Conservation (phyloP, 2,797 vertebrate species). For the Amblyraja radiata region DNA sequence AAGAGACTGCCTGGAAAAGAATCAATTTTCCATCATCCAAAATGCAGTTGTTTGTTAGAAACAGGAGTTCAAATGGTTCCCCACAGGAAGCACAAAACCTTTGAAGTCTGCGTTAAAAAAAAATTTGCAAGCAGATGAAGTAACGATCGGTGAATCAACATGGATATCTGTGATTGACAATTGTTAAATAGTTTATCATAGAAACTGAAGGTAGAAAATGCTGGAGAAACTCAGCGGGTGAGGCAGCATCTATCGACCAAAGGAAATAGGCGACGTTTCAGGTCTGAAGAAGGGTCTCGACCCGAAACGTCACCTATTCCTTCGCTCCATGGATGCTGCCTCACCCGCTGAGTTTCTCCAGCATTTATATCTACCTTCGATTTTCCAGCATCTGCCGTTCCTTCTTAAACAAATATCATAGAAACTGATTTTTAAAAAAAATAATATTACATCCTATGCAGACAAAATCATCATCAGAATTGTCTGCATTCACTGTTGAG, state of each 20-base stretch:
- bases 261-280: no score
- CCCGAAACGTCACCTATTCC: no score
- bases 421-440: background rate
- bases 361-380: no score
- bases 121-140: no score
- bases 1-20: no score
- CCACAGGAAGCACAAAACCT: background rate
- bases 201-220: background rate
- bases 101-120: background rate
- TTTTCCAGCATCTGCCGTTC: no score
- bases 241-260: no score
- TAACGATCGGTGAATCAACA: background rate
- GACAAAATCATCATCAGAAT: background rate
- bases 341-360: no score
- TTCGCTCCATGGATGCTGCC: no score
- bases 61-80: background rate
- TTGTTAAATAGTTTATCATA: background rate
- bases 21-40: background rate
- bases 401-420: background rate
- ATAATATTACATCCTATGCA: background rate
- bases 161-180: background rate
- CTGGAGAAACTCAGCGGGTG: no score
- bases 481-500: background rate
- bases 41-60: no score
- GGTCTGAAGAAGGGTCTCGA: no score